A percentile compares a stretch with the other conserved stretches of the same genome.
These are phyloP conservation scores for Eucidaris tribuloides DNA, from an alignment of 35 echinoderm and acorn worm species.

Conservation along the genomic window DNA sequence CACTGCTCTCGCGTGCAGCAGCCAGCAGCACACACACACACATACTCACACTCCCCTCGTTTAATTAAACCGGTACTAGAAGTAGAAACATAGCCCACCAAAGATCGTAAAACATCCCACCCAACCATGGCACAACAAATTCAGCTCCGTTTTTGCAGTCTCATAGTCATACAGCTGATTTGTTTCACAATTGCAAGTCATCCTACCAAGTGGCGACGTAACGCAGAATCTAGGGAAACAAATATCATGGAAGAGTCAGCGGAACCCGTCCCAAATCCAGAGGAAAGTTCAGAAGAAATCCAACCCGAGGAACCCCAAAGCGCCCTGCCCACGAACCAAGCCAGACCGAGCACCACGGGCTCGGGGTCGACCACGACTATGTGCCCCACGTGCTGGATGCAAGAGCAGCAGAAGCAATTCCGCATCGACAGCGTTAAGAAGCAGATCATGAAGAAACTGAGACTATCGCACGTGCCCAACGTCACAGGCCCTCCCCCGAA, in stretches of 20 bases:
- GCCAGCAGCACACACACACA: not conserved
- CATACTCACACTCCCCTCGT: not conserved
- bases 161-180: not conserved
- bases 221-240: not conserved
- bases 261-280: not conserved
- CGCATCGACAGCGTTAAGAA: slow-evolving; percentile 54
- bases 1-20: not conserved
- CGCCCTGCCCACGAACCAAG: not conserved
- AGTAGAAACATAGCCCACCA: not conserved
- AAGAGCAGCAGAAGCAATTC: slow-evolving; percentile 43
- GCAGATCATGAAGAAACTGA: slow-evolving; percentile 35
- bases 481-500: slow-evolving; percentile 27
- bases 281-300: not conserved
- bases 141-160: not conserved
- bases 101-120: not conserved
- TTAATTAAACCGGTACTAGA: not conserved
- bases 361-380: not conserved
- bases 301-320: not conserved
- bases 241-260: not conserved
- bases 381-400: slow-evolving; percentile 41
- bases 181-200: slow-evolving; percentile 2
- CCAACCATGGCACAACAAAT: not conserved
- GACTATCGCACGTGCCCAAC: slow-evolving; percentile 29
- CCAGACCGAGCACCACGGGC: not conserved
- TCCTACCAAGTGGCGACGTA: not conserved